phyloP scores from a whole-genome alignment of 2,888 invertebrate genomes.

The Perithous albicinctus region DNA sequence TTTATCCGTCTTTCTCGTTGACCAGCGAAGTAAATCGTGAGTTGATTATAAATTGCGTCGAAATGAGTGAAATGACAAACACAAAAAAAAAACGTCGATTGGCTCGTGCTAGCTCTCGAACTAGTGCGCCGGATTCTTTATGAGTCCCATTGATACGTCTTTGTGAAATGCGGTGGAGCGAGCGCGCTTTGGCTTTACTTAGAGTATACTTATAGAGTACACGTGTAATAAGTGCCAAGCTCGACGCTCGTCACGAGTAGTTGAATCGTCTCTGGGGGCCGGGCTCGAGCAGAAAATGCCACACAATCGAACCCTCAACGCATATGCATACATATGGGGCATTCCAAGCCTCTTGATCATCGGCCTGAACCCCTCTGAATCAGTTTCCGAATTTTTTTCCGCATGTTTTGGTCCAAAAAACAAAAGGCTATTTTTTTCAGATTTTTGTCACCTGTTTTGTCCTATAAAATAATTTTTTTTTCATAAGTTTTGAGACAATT shows the following conservation, averaged over 20 bases:
- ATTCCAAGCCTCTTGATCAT: too few species aligned
- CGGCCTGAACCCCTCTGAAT: too few species aligned
- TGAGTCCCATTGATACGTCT: slow-evolving; percentile 46
- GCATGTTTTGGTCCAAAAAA: too few species aligned
- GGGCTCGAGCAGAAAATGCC: slow-evolving; percentile 46
- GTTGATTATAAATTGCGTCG: slow-evolving; percentile 52
- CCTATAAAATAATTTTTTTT: too few species aligned
- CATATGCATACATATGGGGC: slow-evolving; percentile 35
- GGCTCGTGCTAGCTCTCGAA: slow-evolving; percentile 61
- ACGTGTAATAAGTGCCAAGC: slow-evolving; percentile 45
- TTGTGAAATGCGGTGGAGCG: not conserved
- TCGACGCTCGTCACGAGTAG: slow-evolving; percentile 49
- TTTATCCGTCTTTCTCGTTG: slow-evolving; percentile 8
- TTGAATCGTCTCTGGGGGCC: slow-evolving; percentile 47
- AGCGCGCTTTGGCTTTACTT: not conserved
- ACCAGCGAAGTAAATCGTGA: not conserved
- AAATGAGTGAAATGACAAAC: slow-evolving; percentile 56
- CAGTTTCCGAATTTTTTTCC: too few species aligned
- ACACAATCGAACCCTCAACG: slow-evolving; percentile 51
- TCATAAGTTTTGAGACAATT: too few species aligned
- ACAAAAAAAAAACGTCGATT: slow-evolving; percentile 28
- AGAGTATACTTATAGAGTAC: slow-evolving; percentile 12
- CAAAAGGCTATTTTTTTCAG: too few species aligned
- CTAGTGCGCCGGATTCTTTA: slow-evolving; percentile 5
- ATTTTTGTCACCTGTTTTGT: too few species aligned